phyloP scores from a whole-genome alignment of 1,140 invertebrate species.

The Chionoecetes opilio region DNA sequence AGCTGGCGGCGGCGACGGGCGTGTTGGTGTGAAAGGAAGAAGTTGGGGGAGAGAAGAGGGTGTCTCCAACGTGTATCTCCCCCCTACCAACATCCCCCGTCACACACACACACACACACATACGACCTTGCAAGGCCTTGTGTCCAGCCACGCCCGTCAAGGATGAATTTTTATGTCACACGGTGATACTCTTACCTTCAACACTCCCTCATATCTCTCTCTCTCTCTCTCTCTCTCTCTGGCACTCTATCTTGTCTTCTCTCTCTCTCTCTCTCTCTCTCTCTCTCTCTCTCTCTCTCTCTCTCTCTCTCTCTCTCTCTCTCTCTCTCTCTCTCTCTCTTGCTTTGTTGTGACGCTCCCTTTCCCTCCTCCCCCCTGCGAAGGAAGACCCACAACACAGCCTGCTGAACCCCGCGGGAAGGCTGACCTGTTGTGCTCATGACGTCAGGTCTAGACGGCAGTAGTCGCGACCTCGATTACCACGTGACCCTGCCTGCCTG shows the following conservation, averaged over 20 bases:
- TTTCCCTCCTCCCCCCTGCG: background rate
- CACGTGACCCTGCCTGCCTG: background rate
- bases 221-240: background rate
- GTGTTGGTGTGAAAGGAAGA: background rate
- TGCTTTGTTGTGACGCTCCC: background rate
- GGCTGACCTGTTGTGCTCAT: background rate
- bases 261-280: background rate
- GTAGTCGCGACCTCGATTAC: conserved; percentile 2
- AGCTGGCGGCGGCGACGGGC: background rate
- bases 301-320: background rate
- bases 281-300: background rate
- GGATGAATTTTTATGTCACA: conserved; percentile 21
- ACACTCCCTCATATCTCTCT: background rate
- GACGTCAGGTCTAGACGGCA: conserved; percentile 1
- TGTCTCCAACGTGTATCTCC: background rate
- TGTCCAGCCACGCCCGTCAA: conserved; percentile 23
- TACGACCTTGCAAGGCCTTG: conserved; percentile 16
- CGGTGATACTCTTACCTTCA: conserved; percentile 6
- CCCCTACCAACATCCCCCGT: background rate
- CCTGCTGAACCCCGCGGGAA: background rate
- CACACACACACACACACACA: background rate
- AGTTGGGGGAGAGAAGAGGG: background rate
- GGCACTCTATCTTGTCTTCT: too few species aligned
- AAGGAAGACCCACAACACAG: background rate
- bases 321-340: background rate